Evolutionary conservation across 2,797 vertebrate genomes (phyloP), one percentile per base, ranked within the genome.

Genomic region (Molossus molossus): DNA sequence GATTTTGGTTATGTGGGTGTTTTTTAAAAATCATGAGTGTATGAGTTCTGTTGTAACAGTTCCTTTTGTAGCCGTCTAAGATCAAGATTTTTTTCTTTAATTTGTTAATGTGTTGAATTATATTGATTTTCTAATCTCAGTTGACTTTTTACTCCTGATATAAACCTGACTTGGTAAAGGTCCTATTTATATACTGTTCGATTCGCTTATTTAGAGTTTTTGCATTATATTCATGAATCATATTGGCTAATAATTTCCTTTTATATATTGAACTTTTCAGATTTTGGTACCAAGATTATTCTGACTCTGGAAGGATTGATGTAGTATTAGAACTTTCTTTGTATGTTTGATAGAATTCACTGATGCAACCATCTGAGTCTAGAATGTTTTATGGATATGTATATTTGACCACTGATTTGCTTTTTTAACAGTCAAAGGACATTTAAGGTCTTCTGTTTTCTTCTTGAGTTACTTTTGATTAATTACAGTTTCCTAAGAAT

Each of bases 201-300:
- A 48, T 72, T 91, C 86, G 17, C 4, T 77, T 75, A 55, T 29
- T 91, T 73, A 76, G 62, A 85, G 65, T 75, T 85, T 79, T 89
- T 87, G 10, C 40, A 10, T 80, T 79, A 7, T 86, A 40, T 48
- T 87, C 11, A 87, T 64, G 70, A 94, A 50, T 94, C 15, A 25
- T 67, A 62, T 40, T 85, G 65, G 40, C 57, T 90, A 70, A 3
- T 93, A 67, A 72, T 95, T 94, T 86, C 57, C 37, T 91, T 87
- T 91, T 48, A 48, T 3, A n/a, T 67, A 77, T 53, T 87, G 18
- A 79, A 80, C 23, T 93, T 81, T 65, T 64, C 45, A 65, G 76
- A 40, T 57, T 40, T 92, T 73, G 37, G 9, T 76, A 15, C 48
- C 25, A n/a, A 27, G 62, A 25, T 67, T 69, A 33, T 83, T 73